Evolutionary conservation across 2,113 vertebrate genomes (phyloP), one percentile per base, ranked within the genome.

Genomic region (Gopherus evgoodei): DNA sequence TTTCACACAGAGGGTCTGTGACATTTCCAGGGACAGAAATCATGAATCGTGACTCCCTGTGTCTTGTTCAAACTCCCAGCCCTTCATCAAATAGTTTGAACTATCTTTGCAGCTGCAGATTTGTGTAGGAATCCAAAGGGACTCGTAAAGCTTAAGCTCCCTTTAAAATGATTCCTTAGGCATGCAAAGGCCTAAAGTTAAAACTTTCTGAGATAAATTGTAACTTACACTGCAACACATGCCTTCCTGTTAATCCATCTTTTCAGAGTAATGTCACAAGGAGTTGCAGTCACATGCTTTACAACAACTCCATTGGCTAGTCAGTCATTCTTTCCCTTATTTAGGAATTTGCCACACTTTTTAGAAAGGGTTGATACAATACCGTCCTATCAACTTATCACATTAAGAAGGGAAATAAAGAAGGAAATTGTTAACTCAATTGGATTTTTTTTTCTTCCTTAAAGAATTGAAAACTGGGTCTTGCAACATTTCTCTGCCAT

Each of bases 131-230:
- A 84, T 94, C 97, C 90, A 50, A 0, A 87, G 96, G 94, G 96
- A 94, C 94, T 96, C 90, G 1, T 97, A 97, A 97, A 97, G 53
- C 81, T 94, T 92, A 93, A 91, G 59, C 92, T 76, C 92, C 82
- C 86, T 94, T 95, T 97, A 96, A 97, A 97, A 96, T 94, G 0
- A 93, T 87, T 97, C 84, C 93, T 95, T 93, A 97, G 95, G 93
- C 94, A 96, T 86, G 90, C 91, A 91, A 97, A 96, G 49, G 49
- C 95, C 97, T 88, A 90, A 97, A 95, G 90, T 93, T 96, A 93
- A 97, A 96, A 81, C 96, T 94, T 95, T 92, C 91, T 44, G 90
- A 96, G 97, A 96, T 97, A 98, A 97, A 80, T 91, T 89, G 85
- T 83, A 90, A 92, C 79, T 94, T 93, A 95, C 52, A 90, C 69